These are phyloP conservation scores for Morpho achilles DNA, from an alignment of 2,888 invertebrate species.

Conservation along the genomic window DNA sequence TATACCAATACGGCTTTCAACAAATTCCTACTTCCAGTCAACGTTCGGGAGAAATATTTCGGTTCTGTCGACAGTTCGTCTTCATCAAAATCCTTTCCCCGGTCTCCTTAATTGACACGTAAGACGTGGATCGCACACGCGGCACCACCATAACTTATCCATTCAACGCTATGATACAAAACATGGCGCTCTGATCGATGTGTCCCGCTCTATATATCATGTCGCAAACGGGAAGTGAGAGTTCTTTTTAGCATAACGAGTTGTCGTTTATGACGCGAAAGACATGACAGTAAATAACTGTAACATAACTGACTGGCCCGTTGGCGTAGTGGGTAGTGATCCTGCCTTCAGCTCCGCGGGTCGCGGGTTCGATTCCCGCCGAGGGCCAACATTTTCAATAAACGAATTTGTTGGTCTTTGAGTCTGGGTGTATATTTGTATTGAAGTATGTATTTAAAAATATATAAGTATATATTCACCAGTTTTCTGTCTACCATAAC, in stretches of 20 bases:
- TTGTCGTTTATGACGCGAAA: background rate
- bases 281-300: constrained; percentile 3
- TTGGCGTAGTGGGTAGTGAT: too few relatives aligned
- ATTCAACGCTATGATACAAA: constrained; percentile 21
- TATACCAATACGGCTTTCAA: too few relatives aligned
- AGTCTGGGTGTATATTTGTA: too few relatives aligned
- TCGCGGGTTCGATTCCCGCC: too few relatives aligned
- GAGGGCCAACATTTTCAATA: too few relatives aligned
- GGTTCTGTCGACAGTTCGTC: constrained; percentile 1
- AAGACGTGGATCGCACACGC: constrained; percentile 28
- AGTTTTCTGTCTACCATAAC: too few relatives aligned
- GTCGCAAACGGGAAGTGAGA: constrained; percentile 13
- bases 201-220: constrained; percentile 15
- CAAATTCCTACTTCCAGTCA: constrained; percentile 4
- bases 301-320: too few relatives aligned
- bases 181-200: constrained; percentile 27
- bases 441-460: too few relatives aligned
- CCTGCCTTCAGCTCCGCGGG: too few relatives aligned
- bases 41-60: background rate
- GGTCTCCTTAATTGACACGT: constrained; percentile 29
- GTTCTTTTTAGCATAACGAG: constrained; percentile 10
- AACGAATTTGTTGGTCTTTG: too few relatives aligned
- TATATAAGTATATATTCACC: too few relatives aligned
- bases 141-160: constrained; percentile 27
- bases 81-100: constrained; percentile 12